Conservation (phyloP, 1,140 invertebrate species). For the Manduca sexta region DNA sequence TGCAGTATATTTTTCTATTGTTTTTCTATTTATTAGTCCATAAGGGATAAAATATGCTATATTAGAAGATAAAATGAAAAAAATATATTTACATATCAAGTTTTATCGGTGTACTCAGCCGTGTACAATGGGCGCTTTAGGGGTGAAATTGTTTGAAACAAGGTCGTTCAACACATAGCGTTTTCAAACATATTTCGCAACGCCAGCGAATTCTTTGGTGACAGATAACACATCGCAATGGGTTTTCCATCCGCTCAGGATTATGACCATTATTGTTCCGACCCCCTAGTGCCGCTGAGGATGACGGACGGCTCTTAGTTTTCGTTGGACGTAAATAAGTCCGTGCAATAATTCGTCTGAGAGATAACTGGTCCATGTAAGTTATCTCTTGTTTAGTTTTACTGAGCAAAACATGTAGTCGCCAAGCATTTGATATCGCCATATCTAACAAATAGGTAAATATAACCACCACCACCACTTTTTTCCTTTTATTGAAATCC, state of each 20-base stretch:
- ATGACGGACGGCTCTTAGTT: constrained; percentile 23
- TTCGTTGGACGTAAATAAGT: constrained; percentile 24
- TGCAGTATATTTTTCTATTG: no score
- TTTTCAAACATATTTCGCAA: constrained; percentile 27
- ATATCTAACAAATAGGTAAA: constrained; percentile 39
- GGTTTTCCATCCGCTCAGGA: constrained; percentile 25
- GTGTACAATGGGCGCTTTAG: constrained; percentile 7
- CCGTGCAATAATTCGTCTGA: constrained; percentile 24
- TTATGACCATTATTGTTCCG: constrained; percentile 28
- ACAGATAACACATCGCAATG: constrained; percentile 26
- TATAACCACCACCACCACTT: constrained; percentile 12
- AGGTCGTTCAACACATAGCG: constrained; percentile 27
- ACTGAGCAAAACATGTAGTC: constrained; percentile 28
- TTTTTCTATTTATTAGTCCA: no score
- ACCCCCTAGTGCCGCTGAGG: constrained; percentile 20
- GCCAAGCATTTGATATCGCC: constrained; percentile 36
- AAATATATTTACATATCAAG: no score
- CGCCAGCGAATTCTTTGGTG: constrained; percentile 25
- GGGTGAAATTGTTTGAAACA: constrained; percentile 21
- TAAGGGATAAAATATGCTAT: no score
- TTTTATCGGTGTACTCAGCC: background rate
- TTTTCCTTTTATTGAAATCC: no score
- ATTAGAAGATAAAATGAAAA: no score
- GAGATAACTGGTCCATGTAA: constrained; percentile 27
- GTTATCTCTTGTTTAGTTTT: constrained; percentile 23